Conservation (phyloP, 2,797 vertebrate species). For the Periophthalmus magnuspinnatus region DNA sequence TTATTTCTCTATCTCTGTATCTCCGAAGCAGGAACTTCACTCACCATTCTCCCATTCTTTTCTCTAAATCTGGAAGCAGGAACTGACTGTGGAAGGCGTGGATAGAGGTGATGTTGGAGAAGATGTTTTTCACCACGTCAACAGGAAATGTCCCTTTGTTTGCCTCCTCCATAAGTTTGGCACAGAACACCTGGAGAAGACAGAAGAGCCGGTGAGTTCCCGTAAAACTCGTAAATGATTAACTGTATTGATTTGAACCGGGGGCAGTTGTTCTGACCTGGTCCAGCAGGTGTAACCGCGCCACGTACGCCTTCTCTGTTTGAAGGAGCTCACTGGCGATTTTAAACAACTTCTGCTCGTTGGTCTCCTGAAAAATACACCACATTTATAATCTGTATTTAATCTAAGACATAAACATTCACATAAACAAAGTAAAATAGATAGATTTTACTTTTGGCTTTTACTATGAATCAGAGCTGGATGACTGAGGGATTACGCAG, state of each 20-base stretch:
- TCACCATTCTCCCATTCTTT: conserved; percentile 97
- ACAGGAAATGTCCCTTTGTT: conserved; percentile 89
- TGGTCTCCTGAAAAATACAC: conserved; percentile 83
- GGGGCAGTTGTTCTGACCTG: conserved; percentile 74
- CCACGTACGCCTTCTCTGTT: conserved; percentile 94
- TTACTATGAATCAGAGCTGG: too few species aligned
- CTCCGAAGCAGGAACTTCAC: conserved; percentile 16
- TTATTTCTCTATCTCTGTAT: background rate
- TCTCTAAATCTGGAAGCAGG: conserved; percentile 93
- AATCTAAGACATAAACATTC: background rate
- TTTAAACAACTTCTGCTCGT: conserved; percentile 94
- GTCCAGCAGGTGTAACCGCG: conserved; percentile 89
- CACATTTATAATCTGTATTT: background rate
- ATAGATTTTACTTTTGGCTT: too few species aligned
- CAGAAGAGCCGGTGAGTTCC: background rate
- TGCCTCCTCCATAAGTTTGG: conserved; percentile 91
- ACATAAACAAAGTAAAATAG: too few species aligned
- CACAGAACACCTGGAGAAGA: conserved; percentile 84
- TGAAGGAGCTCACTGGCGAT: conserved; percentile 95
- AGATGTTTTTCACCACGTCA: conserved; percentile 95
- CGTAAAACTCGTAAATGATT: background rate
- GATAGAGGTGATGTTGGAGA: conserved; percentile 97
- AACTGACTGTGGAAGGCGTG: conserved; percentile 93
- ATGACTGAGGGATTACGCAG: too few species aligned
- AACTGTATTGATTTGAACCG: background rate